phyloP scores from a whole-genome alignment of 2,113 vertebrate genomes.

The Collichthys lucidus region DNA sequence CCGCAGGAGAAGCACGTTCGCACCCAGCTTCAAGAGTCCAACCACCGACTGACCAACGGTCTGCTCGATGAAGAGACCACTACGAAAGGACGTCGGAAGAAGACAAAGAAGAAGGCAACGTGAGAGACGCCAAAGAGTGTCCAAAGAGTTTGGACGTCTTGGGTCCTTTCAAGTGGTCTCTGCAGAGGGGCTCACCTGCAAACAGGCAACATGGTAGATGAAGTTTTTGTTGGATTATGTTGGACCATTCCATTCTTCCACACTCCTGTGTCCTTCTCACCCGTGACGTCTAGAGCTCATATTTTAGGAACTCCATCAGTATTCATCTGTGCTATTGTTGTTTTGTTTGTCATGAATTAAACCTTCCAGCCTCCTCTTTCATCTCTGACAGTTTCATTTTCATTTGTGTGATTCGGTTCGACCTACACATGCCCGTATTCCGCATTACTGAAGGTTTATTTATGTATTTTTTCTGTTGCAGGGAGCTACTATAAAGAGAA shows the following conservation, averaged over 20 bases:
- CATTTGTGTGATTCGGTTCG: not conserved
- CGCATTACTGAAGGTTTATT: not conserved
- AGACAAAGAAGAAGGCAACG: slow-evolving; percentile 21
- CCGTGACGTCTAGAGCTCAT: not conserved
- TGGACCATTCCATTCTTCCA: not conserved
- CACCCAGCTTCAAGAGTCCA: not conserved
- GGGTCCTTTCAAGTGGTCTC: slow-evolving; percentile 28
- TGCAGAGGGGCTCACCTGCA: not conserved
- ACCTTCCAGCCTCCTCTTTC: not conserved
- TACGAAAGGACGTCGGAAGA: slow-evolving; percentile 33
- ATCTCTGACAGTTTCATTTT: not conserved
- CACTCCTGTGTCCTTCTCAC: not conserved
- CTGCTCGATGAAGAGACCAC: not conserved
- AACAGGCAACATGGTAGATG: slow-evolving; percentile 36
- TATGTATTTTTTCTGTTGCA: slow-evolving; percentile 60
- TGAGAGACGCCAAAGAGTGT: slow-evolving; percentile 9
- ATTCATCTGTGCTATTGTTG: not conserved
- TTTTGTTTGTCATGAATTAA: not conserved
- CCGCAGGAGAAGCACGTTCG: not conserved
- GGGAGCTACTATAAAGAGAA: slow-evolving; percentile 97
- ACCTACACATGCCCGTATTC: rapidly evolving
- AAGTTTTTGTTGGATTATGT: slow-evolving; percentile 12
- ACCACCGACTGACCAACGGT: slow-evolving; percentile 60
- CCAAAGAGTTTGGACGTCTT: slow-evolving; percentile 13
- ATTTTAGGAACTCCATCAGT: not conserved